phyloP scores from a whole-genome alignment of 2,888 invertebrate genomes.

The Yponomeuta evonymella region DNA sequence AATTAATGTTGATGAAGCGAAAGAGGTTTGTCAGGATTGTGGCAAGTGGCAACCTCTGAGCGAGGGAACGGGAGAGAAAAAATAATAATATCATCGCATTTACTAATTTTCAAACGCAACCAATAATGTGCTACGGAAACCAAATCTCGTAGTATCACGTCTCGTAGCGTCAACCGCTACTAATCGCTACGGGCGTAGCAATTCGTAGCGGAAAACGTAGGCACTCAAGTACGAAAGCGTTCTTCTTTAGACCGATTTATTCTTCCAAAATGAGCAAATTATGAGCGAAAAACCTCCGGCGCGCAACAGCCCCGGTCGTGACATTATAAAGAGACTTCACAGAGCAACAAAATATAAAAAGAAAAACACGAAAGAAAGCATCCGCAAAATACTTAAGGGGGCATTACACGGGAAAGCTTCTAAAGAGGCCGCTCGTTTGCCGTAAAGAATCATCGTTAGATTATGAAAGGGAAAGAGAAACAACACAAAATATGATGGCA shows the following conservation, averaged over 20 bases:
- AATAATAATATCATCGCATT: too few relatives aligned
- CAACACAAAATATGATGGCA: not conserved
- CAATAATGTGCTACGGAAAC: too few relatives aligned
- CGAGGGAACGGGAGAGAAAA: too few relatives aligned
- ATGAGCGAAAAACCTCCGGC: not conserved
- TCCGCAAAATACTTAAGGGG: conserved; percentile 44
- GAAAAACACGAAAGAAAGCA: conserved; percentile 5
- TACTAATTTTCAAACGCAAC: too few relatives aligned
- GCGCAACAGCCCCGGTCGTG: not conserved
- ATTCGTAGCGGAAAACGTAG: not conserved
- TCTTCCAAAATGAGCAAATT: not conserved
- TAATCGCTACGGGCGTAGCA: not conserved
- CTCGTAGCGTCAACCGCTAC: not conserved
- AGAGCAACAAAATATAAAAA: not conserved
- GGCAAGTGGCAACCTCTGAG: too few relatives aligned
- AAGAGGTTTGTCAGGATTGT: too few relatives aligned
- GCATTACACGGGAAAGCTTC: conserved; percentile 48
- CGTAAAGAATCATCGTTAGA: conserved; percentile 23
- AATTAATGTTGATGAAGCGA: too few relatives aligned
- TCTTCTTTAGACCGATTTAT: not conserved
- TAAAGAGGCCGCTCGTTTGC: conserved; percentile 33
- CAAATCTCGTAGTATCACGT: not conserved
- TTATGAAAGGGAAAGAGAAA: conserved; percentile 25
- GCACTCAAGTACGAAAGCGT: not conserved
- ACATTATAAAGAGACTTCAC: conserved; percentile 4